Base-by-base conservation (phyloP, 2,797 vertebrate genomes). In the Heteromormyrus szaboi region DNA sequence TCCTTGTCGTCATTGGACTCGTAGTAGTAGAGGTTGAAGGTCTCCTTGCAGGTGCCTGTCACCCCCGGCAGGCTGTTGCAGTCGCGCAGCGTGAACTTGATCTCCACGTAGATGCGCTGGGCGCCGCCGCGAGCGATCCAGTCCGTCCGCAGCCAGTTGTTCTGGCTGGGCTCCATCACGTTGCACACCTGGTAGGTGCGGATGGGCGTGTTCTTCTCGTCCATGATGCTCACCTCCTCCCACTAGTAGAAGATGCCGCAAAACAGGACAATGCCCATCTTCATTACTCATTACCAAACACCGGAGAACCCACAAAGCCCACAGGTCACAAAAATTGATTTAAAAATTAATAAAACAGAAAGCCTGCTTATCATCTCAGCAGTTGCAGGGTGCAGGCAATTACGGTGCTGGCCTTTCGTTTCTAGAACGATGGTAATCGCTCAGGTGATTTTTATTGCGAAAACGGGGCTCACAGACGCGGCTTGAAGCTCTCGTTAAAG, bases 221-320 rank as follows among this genome's bases (percentile, higher is more conserved):
- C 98, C 98, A 99, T 99, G 87, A 99, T 99, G 90, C 98, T 99
- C 89, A 99, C 98, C 91, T 99, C 98, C 90, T 99, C 98, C 98
- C 98, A 99, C 98, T 99, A 96, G 59, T 89, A 86, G 62, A 90
- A 11, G 79, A 54, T 17, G 46, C 46, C 25, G 7, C 83, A 51
- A 56, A 41, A 12, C 29, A 56, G 17, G 53, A 33, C 53, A 54
- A 5, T 22, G 19, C 76, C 17, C 7, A 22, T 46, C 4, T 76
- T 76, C 68, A 19, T 37, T 41, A 41, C 37, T 46, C 41, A 46
- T 81, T 46, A 46, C 7, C 17, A 46, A n/a, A 41, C 37, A 46
- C 7, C 0, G 12, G 25, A 33, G 29, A 33, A 14, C 83, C 48
- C n/a, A n/a, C 44, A 53, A 12, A 85, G 48, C 46, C 8, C 25